These are phyloP conservation scores for Anolis apletophallus DNA, from an alignment of 2,797 vertebrate species.

Conservation along the genomic window DNA sequence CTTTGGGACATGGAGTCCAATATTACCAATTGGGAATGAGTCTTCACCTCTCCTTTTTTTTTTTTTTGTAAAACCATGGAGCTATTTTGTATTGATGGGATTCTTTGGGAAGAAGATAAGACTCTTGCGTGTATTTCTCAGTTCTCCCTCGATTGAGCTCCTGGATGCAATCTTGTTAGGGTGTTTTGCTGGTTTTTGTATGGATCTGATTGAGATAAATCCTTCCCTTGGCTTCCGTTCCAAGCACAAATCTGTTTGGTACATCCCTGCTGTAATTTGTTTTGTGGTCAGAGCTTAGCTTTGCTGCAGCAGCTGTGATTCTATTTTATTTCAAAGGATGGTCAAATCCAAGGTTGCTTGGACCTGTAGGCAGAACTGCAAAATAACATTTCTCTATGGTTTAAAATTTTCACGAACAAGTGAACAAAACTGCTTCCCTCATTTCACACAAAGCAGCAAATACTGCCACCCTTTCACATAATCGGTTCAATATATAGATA, in stretches of 20 bases:
- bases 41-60: neutral
- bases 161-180: conserved; percentile 60
- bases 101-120: conserved; percentile 53
- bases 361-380: neutral
- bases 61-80: neutral
- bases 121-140: conserved; percentile 29
- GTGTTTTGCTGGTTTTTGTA: conserved; percentile 59
- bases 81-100: neutral
- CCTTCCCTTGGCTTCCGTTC: conserved; percentile 59
- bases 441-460: too few species aligned
- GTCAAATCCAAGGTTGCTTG: conserved; percentile 14
- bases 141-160: conserved; percentile 30
- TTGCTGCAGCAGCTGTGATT: conserved; percentile 54
- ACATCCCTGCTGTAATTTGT: conserved; percentile 51
- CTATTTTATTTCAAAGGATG: conserved; percentile 45
- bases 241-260: conserved; percentile 65
- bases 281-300: conserved; percentile 52
- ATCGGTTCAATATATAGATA: neutral
- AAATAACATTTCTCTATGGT: neutral
- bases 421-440: too few species aligned
- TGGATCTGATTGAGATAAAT: conserved; percentile 67
- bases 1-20: too few species aligned
- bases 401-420: neutral
- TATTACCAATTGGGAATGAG: too few species aligned
- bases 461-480: too few species aligned